Evolutionary conservation across 2,113 vertebrate genomes (phyloP), one percentile per base, ranked within the genome.

Genomic region (Physeter macrocephalus): DNA sequence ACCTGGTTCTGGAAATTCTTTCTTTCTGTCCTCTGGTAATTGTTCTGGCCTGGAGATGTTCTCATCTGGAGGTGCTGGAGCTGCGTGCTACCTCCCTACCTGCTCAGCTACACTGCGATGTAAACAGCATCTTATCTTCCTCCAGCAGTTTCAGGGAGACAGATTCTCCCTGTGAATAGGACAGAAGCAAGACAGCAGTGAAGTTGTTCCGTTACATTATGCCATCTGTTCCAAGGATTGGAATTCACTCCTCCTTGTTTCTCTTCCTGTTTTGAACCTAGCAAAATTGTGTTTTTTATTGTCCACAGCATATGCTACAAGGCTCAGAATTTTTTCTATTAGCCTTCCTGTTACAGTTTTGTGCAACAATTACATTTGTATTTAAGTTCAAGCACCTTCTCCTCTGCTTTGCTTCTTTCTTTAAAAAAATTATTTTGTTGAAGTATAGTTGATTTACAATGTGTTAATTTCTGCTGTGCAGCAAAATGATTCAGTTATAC

Each of bases 251-350:
- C 86, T 85, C 59, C 52, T 77, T 80, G n/a, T 88, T 89, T 54
- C 36, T 90, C 81, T 93, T 95, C 83, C 72, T 95, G 96, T 90
- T 96, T 96, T 82, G 71, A 89, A 82, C 59, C 71, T 77, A 92
- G 71, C 5, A 78, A 93, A 94, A 95, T 29, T 71, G 82, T 59
- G 91, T 21, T 71, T 93, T 95, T 91, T 64, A 66, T 95, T 94
- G 77, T 93, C 71, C 46, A 41, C 54, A 59, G 25, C 36, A 78
- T 86, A 89, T 82, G 87, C 88, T 87, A 57, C 61, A 93, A 95
- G 52, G 31, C 52, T 69, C 13, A 39, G 20, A 4, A 3, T 25
- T 59, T 39, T 92, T 39, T 64, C 23, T 61, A 61, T 90, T 67
- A 78, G 23, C 36, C 9, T 88, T 72, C 29, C 29, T 62, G 8